phyloP scores from a whole-genome alignment of 2,113 vertebrate genomes.

The Sterna hirundo region DNA sequence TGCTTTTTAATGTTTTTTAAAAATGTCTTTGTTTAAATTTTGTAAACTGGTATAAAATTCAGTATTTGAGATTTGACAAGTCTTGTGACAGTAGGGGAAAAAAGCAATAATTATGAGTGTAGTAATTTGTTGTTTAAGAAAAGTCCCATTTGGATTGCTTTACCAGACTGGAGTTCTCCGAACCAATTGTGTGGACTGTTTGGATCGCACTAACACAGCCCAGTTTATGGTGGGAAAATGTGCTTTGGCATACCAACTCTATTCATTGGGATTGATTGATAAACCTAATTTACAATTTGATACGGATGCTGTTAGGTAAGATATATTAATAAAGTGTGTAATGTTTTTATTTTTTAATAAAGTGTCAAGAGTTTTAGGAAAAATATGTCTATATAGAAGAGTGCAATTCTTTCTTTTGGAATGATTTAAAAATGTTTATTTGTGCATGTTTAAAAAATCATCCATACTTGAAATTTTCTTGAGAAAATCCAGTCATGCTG shows the following conservation, averaged over 20 bases:
- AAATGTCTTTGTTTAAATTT: neutral
- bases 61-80: neutral
- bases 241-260: constrained; percentile 95
- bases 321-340: neutral
- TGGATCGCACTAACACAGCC: constrained; percentile 95
- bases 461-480: neutral
- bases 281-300: constrained; percentile 96
- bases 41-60: neutral
- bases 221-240: constrained; percentile 99
- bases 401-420: neutral
- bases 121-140: neutral
- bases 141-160: constrained; percentile 6
- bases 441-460: neutral
- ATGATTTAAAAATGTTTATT: neutral
- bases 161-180: constrained; percentile 90
- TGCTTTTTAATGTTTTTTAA: neutral
- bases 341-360: neutral
- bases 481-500: neutral
- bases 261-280: constrained; percentile 93
- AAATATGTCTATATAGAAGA: neutral
- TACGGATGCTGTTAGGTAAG: constrained; percentile 94
- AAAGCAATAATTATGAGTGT: neutral
- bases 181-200: constrained; percentile 97
- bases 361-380: neutral
- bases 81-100: neutral